Base-by-base conservation (phyloP, 2,888 invertebrate species). In the Amphipoea oculea region DNA sequence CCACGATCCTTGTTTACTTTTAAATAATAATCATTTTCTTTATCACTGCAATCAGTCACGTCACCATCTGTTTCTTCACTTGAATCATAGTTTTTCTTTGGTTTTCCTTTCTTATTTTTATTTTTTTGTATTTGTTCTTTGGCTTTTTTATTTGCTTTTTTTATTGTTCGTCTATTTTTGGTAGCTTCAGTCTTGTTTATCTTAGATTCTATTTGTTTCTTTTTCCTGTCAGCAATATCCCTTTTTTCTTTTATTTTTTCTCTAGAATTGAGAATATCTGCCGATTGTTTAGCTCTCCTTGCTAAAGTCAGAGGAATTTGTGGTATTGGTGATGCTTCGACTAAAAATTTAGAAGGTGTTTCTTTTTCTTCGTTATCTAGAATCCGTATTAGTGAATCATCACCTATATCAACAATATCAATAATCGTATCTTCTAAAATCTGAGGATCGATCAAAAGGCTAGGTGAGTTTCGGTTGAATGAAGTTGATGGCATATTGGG, bases 351-450 rank as follows among this genome's bases (percentile, higher is more conserved):
- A 17, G 51, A 51, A 51, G 51, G 51, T 51, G 51, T 51, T 51
- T 51, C 51, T 65, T 65, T 20, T 65, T 36, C 63, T 29, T 36
- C 29, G 36, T 20, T 36, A 65, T 40, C 3, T 65, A 36, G 17
- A 65, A 68, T 68, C n/a, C 17, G 45, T 68, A 20, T 48, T 48
- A 11, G 45, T 29, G 45, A 45, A 29, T 68, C 29, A 68, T 68
- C 68, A 48, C 67, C 45, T 45, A 68, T 65, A 40, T 65, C 68
- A 68, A 68, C 45, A 68, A 45, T 68, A 42, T 23, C 29, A 68
- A 68, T 63, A 63, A 63, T 63, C 63, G 63, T 68, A 68, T 66
- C 66, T 42, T 66, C 23, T 66, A 65, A 66, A 66, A 66, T 42
- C 66, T 66, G 23, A 42, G 66, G 42, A 0, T 67, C 66, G 42